Evolutionary conservation across 1,140 invertebrate genomes (phyloP), one percentile per base, ranked within the genome.

Genomic region (Varroa destructor): DNA sequence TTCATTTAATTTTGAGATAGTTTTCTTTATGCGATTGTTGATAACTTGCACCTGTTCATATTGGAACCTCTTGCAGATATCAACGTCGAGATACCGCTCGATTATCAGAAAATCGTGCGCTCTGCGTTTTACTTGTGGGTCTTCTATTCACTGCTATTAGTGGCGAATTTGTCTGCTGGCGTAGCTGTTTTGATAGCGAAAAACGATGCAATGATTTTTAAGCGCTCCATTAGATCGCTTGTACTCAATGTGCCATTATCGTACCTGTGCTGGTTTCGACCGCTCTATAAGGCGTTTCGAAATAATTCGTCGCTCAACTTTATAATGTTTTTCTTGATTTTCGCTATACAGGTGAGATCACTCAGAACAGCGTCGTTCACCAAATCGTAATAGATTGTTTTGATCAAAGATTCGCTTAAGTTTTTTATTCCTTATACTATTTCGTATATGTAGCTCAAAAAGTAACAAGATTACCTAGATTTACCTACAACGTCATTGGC

Each of bases 91-190:
- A 99, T 99, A 81, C 93, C 94, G 36, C 81, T 91, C 64, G 92
- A 98, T 79, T 99, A 99, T 81, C 94, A 98, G 80, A 89, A 89
- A 78, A 87, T 95, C 75, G 94, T 99, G 51, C 87, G 90, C 75
- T 86, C 91, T 78, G 83, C 96, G 57, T 99, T 97, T 81, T 93
- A 97, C 79, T 82, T 97, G 64, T 99, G 95, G 93, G 88, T 96
- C 82, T 93, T 91, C 80, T 93, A 97, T 82, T 85, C 88, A n/a
- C 81, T 88, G 75, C 85, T 96, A 61, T 82, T 97, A 79, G 78
- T 90, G 55, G 77, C 89, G 71, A 99, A 99, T 80, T 84, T 93
- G 55, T 75, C 97, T 55, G 93, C 89, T 55, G 88, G 88, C 61
- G 81, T 93, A 72, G 81, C 88, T 0, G 76, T 92, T 64, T 78